phyloP scores from a whole-genome alignment of 2,888 invertebrate species.

The Danaus chrysippus region DNA sequence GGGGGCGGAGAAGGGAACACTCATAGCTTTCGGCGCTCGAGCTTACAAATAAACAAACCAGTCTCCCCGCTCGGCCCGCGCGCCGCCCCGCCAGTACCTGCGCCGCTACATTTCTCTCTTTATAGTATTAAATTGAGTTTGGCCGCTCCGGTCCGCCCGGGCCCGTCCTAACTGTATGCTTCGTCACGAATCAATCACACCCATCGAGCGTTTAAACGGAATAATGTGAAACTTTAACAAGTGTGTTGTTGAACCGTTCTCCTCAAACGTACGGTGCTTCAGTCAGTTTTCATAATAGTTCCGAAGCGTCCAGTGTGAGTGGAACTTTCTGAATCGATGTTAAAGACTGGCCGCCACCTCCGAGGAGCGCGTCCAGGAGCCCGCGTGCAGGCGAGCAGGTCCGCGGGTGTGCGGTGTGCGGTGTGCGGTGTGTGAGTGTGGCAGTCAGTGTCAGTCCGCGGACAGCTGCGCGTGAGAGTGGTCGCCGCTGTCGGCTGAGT shows the following conservation, averaged over 20 bases:
- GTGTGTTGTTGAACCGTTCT: no score
- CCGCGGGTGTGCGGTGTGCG: slow-evolving; percentile 28
- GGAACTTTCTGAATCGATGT: slow-evolving; percentile 5
- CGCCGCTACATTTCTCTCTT: slow-evolving; percentile 42
- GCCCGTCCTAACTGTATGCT: no score
- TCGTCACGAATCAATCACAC: no score
- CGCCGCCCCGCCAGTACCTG: slow-evolving; percentile 29
- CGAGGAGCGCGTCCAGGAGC: slow-evolving; percentile 27
- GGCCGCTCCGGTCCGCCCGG: slow-evolving; percentile 24
- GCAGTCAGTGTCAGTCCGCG: slow-evolving; percentile 36
- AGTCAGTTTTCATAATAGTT: no score
- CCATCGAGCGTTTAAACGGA: no score
- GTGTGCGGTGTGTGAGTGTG: slow-evolving; percentile 27
- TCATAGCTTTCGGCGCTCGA: slow-evolving; percentile 53
- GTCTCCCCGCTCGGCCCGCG: slow-evolving; percentile 41
- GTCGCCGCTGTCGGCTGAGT: slow-evolving; percentile 48
- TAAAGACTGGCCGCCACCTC: slow-evolving; percentile 13
- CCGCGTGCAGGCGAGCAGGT: slow-evolving; percentile 27
- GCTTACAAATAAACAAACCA: slow-evolving; percentile 67
- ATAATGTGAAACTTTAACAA: no score
- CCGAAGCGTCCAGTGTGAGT: background rate
- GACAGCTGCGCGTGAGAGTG: slow-evolving; percentile 50
- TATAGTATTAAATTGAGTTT: slow-evolving; percentile 48
- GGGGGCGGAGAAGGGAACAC: background rate
- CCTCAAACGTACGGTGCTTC: no score